phyloP scores from a whole-genome alignment of 2,888 invertebrate genomes.

The Mylabris sibirica region DNA sequence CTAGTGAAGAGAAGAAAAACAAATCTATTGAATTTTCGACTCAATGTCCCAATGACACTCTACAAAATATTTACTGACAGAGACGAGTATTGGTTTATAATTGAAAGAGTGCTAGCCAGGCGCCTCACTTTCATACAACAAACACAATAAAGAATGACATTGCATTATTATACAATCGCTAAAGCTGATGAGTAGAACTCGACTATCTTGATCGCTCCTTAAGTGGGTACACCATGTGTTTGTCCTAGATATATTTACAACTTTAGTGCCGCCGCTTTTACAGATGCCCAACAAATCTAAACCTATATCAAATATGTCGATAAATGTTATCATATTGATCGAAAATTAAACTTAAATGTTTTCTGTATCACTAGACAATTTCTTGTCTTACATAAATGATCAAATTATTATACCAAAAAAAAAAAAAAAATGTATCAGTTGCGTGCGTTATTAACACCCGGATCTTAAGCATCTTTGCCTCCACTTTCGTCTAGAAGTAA shows the following conservation, averaged over 20 bases:
- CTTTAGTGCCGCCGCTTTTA: conserved; percentile 39
- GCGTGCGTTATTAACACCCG: conserved; percentile 12
- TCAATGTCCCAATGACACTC: conserved; percentile 46
- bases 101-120: conserved; percentile 44
- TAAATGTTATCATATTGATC: not conserved
- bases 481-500: not conserved
- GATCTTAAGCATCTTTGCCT: conserved; percentile 3
- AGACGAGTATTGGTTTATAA: conserved; percentile 41
- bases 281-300: conserved; percentile 19
- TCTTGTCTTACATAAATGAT: too few relatives aligned
- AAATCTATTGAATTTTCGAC: conserved; percentile 19
- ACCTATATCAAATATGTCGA: not conserved
- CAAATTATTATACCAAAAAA: not conserved
- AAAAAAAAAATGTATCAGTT: not conserved
- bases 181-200: conserved; percentile 50
- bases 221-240: conserved; percentile 53
- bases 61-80: conserved; percentile 44
- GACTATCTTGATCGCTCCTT: conserved; percentile 55
- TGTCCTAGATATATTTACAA: conserved; percentile 52
- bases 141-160: conserved; percentile 54
- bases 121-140: conserved; percentile 43
- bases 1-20: not conserved
- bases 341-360: not conserved
- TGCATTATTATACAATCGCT: conserved; percentile 53
- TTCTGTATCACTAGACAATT: not conserved